A percentile compares a stretch with the other conserved stretches of the same genome.
These are phyloP conservation scores for Neoascia interrupta DNA, from an alignment of 2,888 invertebrate species.

Conservation along the genomic window DNA sequence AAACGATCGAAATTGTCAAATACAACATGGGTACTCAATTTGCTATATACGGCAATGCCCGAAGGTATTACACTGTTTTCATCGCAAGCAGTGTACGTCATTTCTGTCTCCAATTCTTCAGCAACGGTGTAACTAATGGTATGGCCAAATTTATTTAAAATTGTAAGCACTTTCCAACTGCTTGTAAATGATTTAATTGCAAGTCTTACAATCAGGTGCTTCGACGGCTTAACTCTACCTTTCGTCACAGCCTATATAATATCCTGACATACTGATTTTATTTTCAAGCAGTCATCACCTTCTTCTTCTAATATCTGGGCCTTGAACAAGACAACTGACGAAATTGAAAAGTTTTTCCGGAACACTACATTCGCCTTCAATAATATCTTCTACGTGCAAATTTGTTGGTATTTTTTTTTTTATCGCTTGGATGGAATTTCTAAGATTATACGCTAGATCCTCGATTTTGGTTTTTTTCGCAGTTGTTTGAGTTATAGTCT, in stretches of 20 bases:
- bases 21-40: slow-evolving; percentile 4
- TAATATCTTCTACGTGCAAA: background rate
- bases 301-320: background rate
- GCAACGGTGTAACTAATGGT: background rate
- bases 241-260: background rate
- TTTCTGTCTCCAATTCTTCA: slow-evolving; percentile 11
- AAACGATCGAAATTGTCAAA: slow-evolving; percentile 19
- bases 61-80: background rate
- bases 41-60: background rate
- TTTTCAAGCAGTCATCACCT: background rate
- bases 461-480: background rate
- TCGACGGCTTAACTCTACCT: background rate
- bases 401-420: background rate
- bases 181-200: background rate
- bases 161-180: background rate
- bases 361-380: background rate
- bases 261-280: background rate
- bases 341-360: background rate
- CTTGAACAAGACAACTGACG: background rate
- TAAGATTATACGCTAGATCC: slow-evolving; percentile 1
- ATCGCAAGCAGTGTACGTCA: background rate
- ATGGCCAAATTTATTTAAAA: background rate
- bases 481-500: background rate
- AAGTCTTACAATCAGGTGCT: background rate
- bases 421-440: background rate